Evolutionary conservation across 2,888 invertebrate species (phyloP), one percentile per base, ranked within the genome.

Genomic region (Andricus quercusramuli): DNA sequence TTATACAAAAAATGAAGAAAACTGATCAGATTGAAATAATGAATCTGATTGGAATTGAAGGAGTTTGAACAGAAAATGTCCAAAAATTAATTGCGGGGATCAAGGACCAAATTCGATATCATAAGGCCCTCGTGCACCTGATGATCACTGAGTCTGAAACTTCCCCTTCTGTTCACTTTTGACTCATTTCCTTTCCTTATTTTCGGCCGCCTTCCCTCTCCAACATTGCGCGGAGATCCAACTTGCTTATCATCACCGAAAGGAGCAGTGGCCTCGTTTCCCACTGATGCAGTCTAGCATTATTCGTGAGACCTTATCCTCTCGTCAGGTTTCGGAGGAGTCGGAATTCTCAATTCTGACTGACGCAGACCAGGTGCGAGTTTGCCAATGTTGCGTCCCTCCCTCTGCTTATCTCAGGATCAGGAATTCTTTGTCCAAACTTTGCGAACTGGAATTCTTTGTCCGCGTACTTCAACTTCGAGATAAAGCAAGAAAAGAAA

Each of bases 211-310:
- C 37, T 65, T 74, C 37, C 32, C 44, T 51, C 17, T 64, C 29
- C 64, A 77, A 59, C 67, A 77, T 78, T 56, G 78, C 41, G 59
- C 68, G 68, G n/a, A 22, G 17, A 4, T 74, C 56, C 56, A 56
- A 56, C 74, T 37, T 51, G 74, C 56, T 74, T 74, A 74, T 74
- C 74, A 74, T 74, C 20, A 51, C 74, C 74, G 32, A 64, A 22
- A 78, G 47, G 64, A 64, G 64, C 64, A 51, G 44, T 66, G 47
- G 37, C 47, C 78, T 51, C 78, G 59, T 64, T 37, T 32, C 41
- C 25, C 64, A 25, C 74, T 22, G 20, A 51, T 74, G 29, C 51
- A 22, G 37, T n/a, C 25, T 78, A 64, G 44, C 64, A 78, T 65
- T 29, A 64, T 47, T 22, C 15, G 25, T 13, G 9, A 47, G 17